phyloP scores from a whole-genome alignment of 2,113 vertebrate genomes.

The Prionailurus viverrinus region DNA sequence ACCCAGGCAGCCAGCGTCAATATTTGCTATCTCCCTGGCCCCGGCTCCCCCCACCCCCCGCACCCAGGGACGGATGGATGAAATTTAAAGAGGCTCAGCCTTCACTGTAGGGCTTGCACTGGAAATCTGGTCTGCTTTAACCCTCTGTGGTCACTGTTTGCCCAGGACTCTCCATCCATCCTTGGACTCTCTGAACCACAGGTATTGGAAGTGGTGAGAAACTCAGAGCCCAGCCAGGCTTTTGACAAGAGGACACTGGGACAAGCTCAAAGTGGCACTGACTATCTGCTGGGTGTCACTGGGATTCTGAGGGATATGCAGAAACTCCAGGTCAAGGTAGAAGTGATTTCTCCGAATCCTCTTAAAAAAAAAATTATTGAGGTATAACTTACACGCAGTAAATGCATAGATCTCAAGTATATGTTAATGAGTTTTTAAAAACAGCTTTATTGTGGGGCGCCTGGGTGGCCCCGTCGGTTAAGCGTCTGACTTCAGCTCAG shows the following conservation, averaged over 20 bases:
- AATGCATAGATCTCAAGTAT: not conserved
- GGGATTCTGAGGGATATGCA: not conserved
- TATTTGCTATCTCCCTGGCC: conserved; percentile 62
- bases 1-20: conserved; percentile 43
- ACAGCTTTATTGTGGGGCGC: not conserved
- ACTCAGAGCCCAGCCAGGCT: not conserved
- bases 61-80: not conserved
- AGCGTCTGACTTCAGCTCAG: too few species aligned
- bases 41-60: not conserved
- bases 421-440: not conserved
- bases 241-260: not conserved
- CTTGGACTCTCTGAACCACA: not conserved
- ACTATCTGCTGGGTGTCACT: not conserved
- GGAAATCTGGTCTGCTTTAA: conserved; percentile 60
- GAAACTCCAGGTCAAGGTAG: not conserved
- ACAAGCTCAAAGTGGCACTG: not conserved
- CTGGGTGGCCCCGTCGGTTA: too few species aligned
- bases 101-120: not conserved
- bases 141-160: conserved; percentile 32
- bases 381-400: not conserved
- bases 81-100: conserved; percentile 65
- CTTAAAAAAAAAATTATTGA: not conserved
- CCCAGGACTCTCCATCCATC: conserved; percentile 46
- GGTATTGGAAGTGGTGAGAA: not conserved
- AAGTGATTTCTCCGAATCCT: not conserved